Evolutionary conservation across 1,140 invertebrate genomes (phyloP), one percentile per base, ranked within the genome.

Genomic region (Heliconius melpomene): DNA sequence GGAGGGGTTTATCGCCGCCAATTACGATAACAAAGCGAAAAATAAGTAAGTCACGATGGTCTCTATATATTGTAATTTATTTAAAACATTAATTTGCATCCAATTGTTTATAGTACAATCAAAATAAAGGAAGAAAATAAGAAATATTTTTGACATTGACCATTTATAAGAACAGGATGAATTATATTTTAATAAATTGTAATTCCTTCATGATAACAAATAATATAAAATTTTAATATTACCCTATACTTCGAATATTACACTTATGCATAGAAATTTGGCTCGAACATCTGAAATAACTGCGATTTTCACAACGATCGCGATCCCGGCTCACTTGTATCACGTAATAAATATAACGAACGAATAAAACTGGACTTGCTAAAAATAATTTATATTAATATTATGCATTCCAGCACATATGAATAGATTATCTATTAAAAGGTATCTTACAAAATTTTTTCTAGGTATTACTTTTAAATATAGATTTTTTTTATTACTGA

Each of bases 281-380:
- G 88, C 89, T 88, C 87, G 77, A 79, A 84, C 83, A 84, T 86
- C 84, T 86, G 84, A 88, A 87, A 88, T 86, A 86, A 84, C 84
- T 84, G 85, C 85, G 87, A 87, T 87, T 89, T 84, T 85, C 82
- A 84, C 85, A 85, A 89, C 85, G 83, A 87, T 82, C 85, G 77
- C 83, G 78, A 87, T 82, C 85, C 77, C 83, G 78, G 83, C 79
- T 81, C 78, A 79, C 75, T 82, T 81, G 74, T 84, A 86, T 85
- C 83, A 82, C 83, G 82, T 82, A 84, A 86, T 88, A 88, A 88
- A 87, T 84, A 84, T 78, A 83, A 79, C 71, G 79, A 46, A 75
- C 70, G 74, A 79, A 79, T 74, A 80, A 77, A 80, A 77, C 71
- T 23, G 79, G 79, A 50, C 75, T 80, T 72, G 75, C 71, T 76